Evolutionary conservation across 2,888 invertebrate species (phyloP).

Genomic region (Pharmacophagus antenor): DNA sequence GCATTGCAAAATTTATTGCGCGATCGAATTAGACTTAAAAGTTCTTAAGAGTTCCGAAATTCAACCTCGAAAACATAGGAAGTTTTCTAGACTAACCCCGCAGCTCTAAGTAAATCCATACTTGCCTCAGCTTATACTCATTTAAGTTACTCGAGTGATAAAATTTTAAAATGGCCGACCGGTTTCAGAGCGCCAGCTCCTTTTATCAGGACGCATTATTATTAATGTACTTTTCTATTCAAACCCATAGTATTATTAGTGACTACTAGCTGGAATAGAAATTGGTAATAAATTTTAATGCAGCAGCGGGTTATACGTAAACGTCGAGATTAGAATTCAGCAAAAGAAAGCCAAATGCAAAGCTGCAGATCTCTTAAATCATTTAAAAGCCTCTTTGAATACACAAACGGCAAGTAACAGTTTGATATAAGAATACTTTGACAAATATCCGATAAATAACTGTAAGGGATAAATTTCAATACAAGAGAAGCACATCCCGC

Average conservation of each 20-base stretch:
- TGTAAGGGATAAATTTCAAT: conserved; percentile 13
- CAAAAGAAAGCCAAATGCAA: conserved; percentile 20
- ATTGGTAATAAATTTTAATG: conserved; percentile 20
- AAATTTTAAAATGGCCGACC: conserved; percentile 1
- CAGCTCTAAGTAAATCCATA: not conserved
- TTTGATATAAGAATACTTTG: not conserved
- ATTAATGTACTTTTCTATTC: not conserved
- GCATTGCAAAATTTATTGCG: no score
- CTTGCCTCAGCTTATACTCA: no score
- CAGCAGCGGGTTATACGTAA: conserved; percentile 6
- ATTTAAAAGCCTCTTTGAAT: conserved; percentile 1
- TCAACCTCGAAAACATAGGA: no score
- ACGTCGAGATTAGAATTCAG: conserved; percentile 5
- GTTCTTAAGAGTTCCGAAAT: no score
- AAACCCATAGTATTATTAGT: not conserved
- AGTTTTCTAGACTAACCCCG: no score
- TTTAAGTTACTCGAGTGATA: not conserved
- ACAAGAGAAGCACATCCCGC: conserved; percentile 17
- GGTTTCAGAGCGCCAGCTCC: not conserved
- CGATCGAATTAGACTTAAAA: no score
- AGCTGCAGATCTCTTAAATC: conserved; percentile 2
- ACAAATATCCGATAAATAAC: conserved; percentile 6
- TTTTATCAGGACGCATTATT: not conserved
- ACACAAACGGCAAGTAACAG: not conserved
- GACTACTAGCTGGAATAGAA: not conserved